Percentiles rank a stretch among this genome's conserved stretches.
Evolutionary conservation across 2,113 vertebrate species (phyloP).

Genomic region (Aegotheles bennettii): DNA sequence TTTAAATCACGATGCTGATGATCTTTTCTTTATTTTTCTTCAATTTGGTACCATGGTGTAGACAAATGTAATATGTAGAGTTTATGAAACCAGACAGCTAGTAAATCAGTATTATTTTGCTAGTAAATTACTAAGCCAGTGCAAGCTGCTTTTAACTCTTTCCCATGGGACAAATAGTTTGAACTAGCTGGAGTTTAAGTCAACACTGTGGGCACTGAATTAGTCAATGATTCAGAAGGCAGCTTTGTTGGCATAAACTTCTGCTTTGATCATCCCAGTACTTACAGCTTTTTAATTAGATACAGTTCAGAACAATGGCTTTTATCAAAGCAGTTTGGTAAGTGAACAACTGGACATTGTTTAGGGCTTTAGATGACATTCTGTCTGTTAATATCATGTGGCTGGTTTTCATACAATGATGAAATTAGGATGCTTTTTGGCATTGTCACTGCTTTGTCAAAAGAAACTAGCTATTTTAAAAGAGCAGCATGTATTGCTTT

Average conservation of each 20-base stretch:
- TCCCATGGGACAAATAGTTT: slow-evolving; percentile 64
- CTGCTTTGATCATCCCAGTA: slow-evolving; percentile 62
- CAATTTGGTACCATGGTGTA: slow-evolving; percentile 24
- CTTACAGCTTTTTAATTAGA: slow-evolving; percentile 63
- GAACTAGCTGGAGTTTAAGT: slow-evolving; percentile 62
- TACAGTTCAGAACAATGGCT: slow-evolving; percentile 53
- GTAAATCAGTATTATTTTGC: slow-evolving; percentile 71
- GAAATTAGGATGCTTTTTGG: slow-evolving; percentile 27
- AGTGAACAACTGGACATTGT: slow-evolving; percentile 56
- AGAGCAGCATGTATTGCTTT: neutral
- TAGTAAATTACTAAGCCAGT: slow-evolving; percentile 55
- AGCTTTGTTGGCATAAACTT: slow-evolving; percentile 51
- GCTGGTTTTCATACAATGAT: slow-evolving; percentile 28
- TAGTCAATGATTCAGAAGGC: slow-evolving; percentile 52
- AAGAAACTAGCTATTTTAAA: neutral
- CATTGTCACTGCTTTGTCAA: neutral
- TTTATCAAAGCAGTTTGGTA: slow-evolving; percentile 51
- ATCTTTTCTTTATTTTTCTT: slow-evolving; percentile 46
- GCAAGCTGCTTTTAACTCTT: slow-evolving; percentile 64
- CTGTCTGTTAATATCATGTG: slow-evolving; percentile 33
- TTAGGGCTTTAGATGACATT: slow-evolving; percentile 38
- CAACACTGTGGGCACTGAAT: slow-evolving; percentile 52
- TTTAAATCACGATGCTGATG: slow-evolving; percentile 30
- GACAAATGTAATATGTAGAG: slow-evolving; percentile 44
- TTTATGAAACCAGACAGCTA: slow-evolving; percentile 69